Conservation (phyloP, 2,888 invertebrate genomes). For the Drosophila quinaria region DNA sequence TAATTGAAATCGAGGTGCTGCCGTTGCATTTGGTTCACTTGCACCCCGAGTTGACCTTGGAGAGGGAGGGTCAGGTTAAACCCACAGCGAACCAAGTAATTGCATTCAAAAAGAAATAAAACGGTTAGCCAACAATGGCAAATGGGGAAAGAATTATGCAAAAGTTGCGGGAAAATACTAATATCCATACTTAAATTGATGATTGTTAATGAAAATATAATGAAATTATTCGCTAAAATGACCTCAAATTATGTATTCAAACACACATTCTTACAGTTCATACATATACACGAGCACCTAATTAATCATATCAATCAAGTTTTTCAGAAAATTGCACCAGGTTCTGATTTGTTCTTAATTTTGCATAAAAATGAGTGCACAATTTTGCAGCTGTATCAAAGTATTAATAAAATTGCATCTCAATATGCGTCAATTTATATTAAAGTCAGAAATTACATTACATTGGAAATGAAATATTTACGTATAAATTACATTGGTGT, state of each 20-base stretch:
- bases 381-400: neutral
- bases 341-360: neutral
- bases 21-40: slow-evolving; percentile 12
- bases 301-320: slow-evolving; percentile 10
- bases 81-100: slow-evolving; percentile 9
- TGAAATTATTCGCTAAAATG: slow-evolving; percentile 2
- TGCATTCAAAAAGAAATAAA: slow-evolving; percentile 1
- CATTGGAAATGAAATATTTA: slow-evolving; percentile 10
- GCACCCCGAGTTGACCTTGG: slow-evolving; percentile 29
- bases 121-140: neutral
- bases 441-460: slow-evolving; percentile 40
- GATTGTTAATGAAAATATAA: neutral
- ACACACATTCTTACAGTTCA: slow-evolving; percentile 9
- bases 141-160: neutral
- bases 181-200: slow-evolving; percentile 46
- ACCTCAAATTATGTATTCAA: slow-evolving; percentile 23
- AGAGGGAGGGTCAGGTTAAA: neutral
- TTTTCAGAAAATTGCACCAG: too few species aligned
- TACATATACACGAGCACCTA: slow-evolving; percentile 22
- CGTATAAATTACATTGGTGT: neutral
- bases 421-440: slow-evolving; percentile 24
- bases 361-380: neutral
- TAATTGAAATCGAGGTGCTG: slow-evolving; percentile 65
- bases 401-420: neutral
- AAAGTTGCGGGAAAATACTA: slow-evolving; percentile 12